Evolutionary conservation across 2,888 invertebrate genomes (phyloP), one percentile per base, ranked within the genome.

Genomic region (Halocaridina rubra): DNA sequence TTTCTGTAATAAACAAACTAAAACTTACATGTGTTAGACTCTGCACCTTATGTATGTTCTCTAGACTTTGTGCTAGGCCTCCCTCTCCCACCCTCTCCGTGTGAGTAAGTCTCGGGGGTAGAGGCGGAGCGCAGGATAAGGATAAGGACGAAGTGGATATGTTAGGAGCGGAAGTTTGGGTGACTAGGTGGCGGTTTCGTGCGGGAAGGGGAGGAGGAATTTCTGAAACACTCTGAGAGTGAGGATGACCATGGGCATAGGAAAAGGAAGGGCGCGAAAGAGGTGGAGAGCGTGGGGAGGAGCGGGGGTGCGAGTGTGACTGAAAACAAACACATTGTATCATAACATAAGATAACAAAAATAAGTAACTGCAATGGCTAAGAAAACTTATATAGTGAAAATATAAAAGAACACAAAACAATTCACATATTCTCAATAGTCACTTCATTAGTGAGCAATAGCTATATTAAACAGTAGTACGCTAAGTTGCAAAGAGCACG

Each of bases 201-300:
- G 76, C 79, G 16, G 85, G 88, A 29, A 86, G 84, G 27, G 88
- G 88, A 13, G 88, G 88, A 46, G 88, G 88, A 16, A 88, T 78
- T 13, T 88, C 88, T 10, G 88, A 86, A 22, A 71, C 64, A 4
- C 85, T 85, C 13, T 80, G 87, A 1, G 84, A 30, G 74, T 86
- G 86, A 24, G 78, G 32, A 24, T 81, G 80, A 13, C 64, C 74
- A 46, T 72, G 72, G 59, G 71, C 30, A 3, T 80, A 76, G 76
- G 76, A 81, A 53, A 79, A 84, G 16, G 84, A 78, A 8, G 78
- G 78, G 46, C 80, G 76, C 33, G 80, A 78, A 29, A 81, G 76
- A 77, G 86, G 81, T 27, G 84, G 86, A 81, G 84, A 86, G 72
- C 78, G 86, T 46, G 84, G 80, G 32, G 81, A 87, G 71, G 77